phyloP scores from a whole-genome alignment of 2,888 invertebrate species.

The Hipparchia sbordonii region DNA sequence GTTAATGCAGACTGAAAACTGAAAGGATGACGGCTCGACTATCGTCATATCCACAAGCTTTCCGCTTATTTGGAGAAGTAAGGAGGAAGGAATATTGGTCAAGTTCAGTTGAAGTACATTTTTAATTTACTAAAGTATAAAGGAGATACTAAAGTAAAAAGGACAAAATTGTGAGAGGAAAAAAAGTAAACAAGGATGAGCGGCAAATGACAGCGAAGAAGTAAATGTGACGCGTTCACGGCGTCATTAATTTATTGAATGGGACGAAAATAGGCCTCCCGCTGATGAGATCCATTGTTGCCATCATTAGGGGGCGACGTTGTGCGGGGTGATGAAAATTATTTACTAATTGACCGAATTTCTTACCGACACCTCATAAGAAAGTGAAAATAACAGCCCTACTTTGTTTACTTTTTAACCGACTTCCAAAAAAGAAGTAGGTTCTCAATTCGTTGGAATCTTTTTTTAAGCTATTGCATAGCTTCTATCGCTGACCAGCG shows the following conservation, averaged over 20 bases:
- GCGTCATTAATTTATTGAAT: conserved; percentile 36
- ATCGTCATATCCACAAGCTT: no score
- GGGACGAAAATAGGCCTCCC: conserved; percentile 27
- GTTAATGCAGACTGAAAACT: no score
- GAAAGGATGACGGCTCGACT: no score
- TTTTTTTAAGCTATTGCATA: no score
- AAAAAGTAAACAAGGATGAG: conserved; percentile 18
- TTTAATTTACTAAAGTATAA: background rate
- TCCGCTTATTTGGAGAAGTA: no score
- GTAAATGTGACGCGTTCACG: conserved; percentile 30
- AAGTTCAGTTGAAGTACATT: no score
- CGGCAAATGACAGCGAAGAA: conserved; percentile 16
- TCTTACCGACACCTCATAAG: conserved; percentile 7
- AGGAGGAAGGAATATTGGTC: no score
- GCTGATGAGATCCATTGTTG: conserved; percentile 32
- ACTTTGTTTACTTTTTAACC: background rate
- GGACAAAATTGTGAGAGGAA: background rate
- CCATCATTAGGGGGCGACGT: conserved; percentile 24
- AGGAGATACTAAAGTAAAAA: background rate
- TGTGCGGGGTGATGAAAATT: conserved; percentile 29
- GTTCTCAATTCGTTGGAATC: no score
- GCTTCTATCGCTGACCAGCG: no score
- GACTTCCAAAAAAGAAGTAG: no score
- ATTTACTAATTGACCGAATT: conserved; percentile 29
- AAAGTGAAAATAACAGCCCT: conserved; percentile 1